Evolutionary conservation across 2,113 vertebrate genomes (phyloP), one percentile per base, ranked within the genome.

Genomic region (Pseudopipra pipra): DNA sequence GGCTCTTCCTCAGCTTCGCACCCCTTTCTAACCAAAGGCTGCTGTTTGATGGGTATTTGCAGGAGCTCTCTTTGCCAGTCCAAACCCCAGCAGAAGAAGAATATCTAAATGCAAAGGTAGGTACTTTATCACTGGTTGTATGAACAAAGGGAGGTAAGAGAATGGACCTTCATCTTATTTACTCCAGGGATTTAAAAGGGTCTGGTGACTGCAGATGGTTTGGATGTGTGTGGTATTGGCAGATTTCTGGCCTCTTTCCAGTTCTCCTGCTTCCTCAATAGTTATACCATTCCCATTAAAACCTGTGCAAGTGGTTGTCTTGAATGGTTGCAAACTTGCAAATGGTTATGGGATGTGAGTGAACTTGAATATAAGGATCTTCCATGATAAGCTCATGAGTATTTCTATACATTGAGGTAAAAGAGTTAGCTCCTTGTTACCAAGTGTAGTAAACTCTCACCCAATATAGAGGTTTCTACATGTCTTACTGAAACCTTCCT

Each of bases 61-160:
- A 96, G 98, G 98, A 93, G 98, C 98, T 24, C 23, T 43, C 98
- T 97, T 97, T 54, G 93, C 98, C 70, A 98, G 98, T 39, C 77
- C 97, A 94, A 67, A 97, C 98, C 27, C 97, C 98, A 11, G 90
- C 98, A 59, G 98, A 98, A 63, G 98, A 99, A 96, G 97, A 97
- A 20, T 97, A 98, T 65, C 97, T 98, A 73, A 99, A 98, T 93
- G 98, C 98, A 27, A 99, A 99, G 97, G 98, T 98, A 89, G 95
- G 80, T 77, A 58, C 28, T 85, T 41, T 35, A 55, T 73, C 76
- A 59, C 19, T 74, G 6, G 1, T 46, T 35, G 20, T 47, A 35
- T 19, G 35, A 83, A 76, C 20, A 62, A 81, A 88, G 46, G 20
- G 43, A 92, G 23, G 20, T 59, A 62, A 54, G 75, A 77, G 55